Base-by-base conservation (phyloP, 2,797 vertebrate species). In the Esox masquinongy region DNA sequence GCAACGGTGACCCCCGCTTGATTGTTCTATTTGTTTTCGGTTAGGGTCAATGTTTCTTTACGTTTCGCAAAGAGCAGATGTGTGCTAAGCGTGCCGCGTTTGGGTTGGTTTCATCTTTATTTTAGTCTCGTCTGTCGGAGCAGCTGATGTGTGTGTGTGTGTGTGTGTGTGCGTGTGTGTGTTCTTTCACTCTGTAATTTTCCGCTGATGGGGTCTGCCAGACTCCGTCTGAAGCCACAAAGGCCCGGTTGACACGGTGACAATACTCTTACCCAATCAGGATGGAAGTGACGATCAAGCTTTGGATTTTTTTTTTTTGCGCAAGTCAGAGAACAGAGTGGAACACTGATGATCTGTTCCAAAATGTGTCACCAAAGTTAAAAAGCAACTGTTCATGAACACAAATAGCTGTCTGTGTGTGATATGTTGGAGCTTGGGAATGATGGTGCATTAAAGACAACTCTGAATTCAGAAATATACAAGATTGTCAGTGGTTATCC, bases 201-300 rank as follows among this genome's bases (percentile, higher is more conserved):
- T 86, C 86, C 82, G 83, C 90, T 93, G 90, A 93, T 91, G 86
- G 90, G 88, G 83, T 87, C 84, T 89, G 87, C 90, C 92, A 90
- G 88, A 89, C 56, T 82, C 84, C 64, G 84, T 85, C 83, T 87
- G 81, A 79, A 82, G 74, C 81, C 85, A 93, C 88, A 92, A 89
- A 93, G 92, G 89, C 88, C 84, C 15, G 84, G 82, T 86, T 91
- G 91, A 93, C 91, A 92, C 89, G 75, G 87, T 83, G 81, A 92
- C 92, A 92, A 91, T 94, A 91, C 90, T 81, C 87, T 91, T 88
- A 89, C 88, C 90, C 89, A 92, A 86, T 90, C 67, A 77, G 80
- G 85, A 87, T 88, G 81, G 83, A 90, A 88, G 88, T 80, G 29
- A 61, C 34, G 4, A 47, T 47, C 9, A 5, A 19, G 16, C 12